These are phyloP conservation scores for Mayetiola destructor DNA, from an alignment of 2,888 invertebrate species.

Conservation along the genomic window DNA sequence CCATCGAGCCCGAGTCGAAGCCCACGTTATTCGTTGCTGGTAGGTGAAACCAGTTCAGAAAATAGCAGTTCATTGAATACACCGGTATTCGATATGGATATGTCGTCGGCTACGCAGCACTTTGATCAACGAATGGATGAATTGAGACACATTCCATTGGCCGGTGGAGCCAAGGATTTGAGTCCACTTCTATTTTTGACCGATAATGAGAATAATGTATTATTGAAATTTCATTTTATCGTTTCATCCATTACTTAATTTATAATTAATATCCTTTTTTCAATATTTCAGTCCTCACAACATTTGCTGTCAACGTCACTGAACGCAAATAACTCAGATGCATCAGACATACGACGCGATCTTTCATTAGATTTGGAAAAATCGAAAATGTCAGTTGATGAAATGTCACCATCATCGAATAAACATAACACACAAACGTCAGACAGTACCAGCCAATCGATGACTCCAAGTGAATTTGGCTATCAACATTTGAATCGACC, in stretches of 20 bases:
- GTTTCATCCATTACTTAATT: background rate
- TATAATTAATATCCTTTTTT: background rate
- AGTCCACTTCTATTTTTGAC: slow-evolving; percentile 26
- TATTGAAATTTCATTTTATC: slow-evolving; percentile 15
- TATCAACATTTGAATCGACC: slow-evolving; percentile 35
- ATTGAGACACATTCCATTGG: background rate
- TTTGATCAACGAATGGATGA: slow-evolving; percentile 3
- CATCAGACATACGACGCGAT: slow-evolving; percentile 30
- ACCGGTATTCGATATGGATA: slow-evolving; percentile 33
- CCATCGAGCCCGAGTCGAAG: slow-evolving; percentile 33
- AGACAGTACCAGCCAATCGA: slow-evolving; percentile 36
- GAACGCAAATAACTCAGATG: slow-evolving; percentile 19
- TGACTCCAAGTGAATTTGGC: slow-evolving; percentile 35
- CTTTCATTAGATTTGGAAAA: slow-evolving; percentile 31
- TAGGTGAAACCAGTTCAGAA: slow-evolving; percentile 35
- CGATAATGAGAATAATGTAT: slow-evolving; percentile 30
- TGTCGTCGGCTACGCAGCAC: slow-evolving; percentile 16
- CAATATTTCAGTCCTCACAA: background rate
- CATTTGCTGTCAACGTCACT: slow-evolving; percentile 15
- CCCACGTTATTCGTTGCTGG: slow-evolving; percentile 34
- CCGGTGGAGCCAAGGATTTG: slow-evolving; percentile 21
- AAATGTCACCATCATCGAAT: slow-evolving; percentile 19
- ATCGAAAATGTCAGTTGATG: slow-evolving; percentile 24
- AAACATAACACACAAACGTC: slow-evolving; percentile 24
- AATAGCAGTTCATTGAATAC: slow-evolving; percentile 34